A percentile compares a stretch with the other conserved stretches of the same genome.
Evolutionary conservation across 2,113 vertebrate species (phyloP).

Genomic region (Pelodiscus sinensis): DNA sequence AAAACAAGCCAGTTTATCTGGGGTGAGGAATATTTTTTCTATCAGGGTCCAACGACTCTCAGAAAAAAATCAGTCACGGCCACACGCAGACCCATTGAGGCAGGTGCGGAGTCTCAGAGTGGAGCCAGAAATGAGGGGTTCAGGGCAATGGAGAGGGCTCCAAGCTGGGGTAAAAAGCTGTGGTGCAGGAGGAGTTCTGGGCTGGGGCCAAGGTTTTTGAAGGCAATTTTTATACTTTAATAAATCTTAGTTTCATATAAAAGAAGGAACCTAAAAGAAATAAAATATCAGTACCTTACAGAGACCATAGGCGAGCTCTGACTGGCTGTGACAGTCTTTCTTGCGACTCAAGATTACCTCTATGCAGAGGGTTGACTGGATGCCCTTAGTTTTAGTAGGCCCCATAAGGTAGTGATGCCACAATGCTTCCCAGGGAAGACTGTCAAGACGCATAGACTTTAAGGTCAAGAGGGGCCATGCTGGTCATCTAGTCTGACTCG

Average conservation of each 20-base stretch:
- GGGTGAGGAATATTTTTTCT: no score
- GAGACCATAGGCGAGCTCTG: background rate
- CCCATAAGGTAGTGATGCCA: background rate
- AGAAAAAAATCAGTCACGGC: no score
- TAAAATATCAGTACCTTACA: background rate
- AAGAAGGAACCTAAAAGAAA: background rate
- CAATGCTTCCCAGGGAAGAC: background rate
- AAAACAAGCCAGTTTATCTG: background rate
- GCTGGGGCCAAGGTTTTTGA: no score
- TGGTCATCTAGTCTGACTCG: background rate
- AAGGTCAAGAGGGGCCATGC: background rate
- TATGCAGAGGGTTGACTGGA: background rate
- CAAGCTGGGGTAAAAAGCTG: no score
- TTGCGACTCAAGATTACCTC: background rate
- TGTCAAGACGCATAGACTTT: background rate
- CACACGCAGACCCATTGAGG: no score
- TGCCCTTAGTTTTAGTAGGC: background rate
- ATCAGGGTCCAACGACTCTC: no score
- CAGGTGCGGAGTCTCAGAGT: no score
- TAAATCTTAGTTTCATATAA: background rate
- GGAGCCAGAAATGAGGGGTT: no score
- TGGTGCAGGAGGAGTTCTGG: no score
- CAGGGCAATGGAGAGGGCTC: no score
- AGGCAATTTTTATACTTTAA: background rate
- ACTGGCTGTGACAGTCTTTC: fast-evolving